Conservation (phyloP, 2,888 invertebrate species). For the Zaprionus bogoriensis region DNA sequence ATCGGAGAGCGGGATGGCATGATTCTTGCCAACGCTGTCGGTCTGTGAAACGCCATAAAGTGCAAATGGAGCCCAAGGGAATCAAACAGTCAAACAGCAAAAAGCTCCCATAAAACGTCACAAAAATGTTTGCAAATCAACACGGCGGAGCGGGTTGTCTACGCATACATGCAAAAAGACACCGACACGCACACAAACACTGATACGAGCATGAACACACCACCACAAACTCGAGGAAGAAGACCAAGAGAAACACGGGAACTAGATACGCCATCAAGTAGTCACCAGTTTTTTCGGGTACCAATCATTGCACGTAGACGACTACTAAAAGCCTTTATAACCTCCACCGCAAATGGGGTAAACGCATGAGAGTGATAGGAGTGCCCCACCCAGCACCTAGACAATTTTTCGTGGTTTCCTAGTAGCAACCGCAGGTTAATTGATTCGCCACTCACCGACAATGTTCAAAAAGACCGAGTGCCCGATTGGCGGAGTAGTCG, state of each 20-base stretch:
- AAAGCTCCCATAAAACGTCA: conserved; percentile 66
- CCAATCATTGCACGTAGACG: conserved; percentile 15
- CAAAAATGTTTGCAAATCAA: conserved; percentile 51
- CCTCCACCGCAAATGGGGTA: background rate
- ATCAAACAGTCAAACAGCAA: conserved; percentile 73
- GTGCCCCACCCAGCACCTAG: background rate
- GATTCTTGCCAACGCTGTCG: conserved; percentile 7
- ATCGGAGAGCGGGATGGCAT: background rate
- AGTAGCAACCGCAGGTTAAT: conserved; percentile 8
- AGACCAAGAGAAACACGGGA: conserved; percentile 17
- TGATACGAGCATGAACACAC: background rate
- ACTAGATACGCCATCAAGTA: conserved; percentile 59
- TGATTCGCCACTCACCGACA: conserved; percentile 87
- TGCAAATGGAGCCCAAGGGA: conserved; percentile 76
- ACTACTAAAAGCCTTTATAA: background rate
- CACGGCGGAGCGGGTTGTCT: background rate
- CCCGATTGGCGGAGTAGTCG: conserved; percentile 93
- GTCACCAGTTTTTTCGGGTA: conserved; percentile 52
- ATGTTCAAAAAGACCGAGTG: conserved; percentile 91
- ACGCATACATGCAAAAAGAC: background rate
- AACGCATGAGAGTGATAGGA: background rate
- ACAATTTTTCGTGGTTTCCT: too few species aligned
- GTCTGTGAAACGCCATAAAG: conserved; percentile 73
- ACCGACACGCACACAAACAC: background rate
- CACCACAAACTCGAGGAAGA: background rate